Percentiles rank a stretch among this genome's conserved stretches.
These are phyloP conservation scores for Drosophila bocqueti DNA, from an alignment of 1,140 invertebrate species.

Conservation along the genomic window DNA sequence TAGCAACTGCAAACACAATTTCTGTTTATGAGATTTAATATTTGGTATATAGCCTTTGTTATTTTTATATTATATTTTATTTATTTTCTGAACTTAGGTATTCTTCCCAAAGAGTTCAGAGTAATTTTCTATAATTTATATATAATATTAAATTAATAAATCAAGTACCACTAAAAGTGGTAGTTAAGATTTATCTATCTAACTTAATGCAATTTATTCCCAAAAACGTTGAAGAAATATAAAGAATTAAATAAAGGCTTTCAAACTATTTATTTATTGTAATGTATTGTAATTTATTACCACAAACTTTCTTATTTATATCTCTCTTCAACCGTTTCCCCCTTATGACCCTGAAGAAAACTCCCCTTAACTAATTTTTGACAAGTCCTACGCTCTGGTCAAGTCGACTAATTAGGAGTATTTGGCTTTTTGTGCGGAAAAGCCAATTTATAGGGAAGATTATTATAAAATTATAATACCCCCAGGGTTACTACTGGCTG, in stretches of 20 bases:
- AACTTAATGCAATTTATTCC: neutral
- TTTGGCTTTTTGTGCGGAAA: neutral
- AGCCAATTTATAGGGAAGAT: slow-evolving; percentile 11
- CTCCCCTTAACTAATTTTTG: neutral
- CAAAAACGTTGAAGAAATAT: neutral
- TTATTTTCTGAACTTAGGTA: neutral
- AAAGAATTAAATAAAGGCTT: neutral
- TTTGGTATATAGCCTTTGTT: neutral
- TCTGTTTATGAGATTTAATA: neutral
- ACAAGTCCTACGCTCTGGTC: neutral
- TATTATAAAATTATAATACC: slow-evolving; percentile 19
- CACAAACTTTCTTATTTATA: neutral
- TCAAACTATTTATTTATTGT: neutral
- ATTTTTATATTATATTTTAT: neutral
- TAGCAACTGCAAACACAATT: neutral
- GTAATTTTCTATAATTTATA: too few relatives aligned
- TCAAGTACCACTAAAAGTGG: neutral
- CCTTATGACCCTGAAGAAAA: neutral
- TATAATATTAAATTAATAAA: neutral
- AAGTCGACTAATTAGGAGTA: slow-evolving; percentile 17
- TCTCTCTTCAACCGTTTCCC: too few relatives aligned
- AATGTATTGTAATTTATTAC: neutral
- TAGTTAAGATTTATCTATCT: too few relatives aligned
- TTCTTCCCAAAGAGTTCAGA: too few relatives aligned
- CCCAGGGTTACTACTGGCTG: slow-evolving; percentile 1